Base-by-base conservation (phyloP, 2,888 invertebrate genomes). In the Ochropleura leucogaster region DNA sequence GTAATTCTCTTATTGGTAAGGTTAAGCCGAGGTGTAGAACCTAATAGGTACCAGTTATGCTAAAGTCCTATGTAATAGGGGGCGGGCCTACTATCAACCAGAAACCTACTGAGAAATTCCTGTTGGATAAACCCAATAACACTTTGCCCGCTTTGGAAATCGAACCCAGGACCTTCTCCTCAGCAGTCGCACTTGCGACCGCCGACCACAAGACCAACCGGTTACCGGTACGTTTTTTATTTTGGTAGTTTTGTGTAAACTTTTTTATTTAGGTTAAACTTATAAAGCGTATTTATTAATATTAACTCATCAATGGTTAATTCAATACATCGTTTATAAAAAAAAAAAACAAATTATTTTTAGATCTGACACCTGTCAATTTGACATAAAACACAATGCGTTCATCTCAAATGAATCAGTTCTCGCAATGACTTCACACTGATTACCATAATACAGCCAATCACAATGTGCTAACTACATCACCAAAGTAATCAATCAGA, bases 401-500 rank as follows among this genome's bases (percentile, higher is more conserved):
- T 59, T 18, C n/a, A 63, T 63, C 12, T 14, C 18, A 42, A 47
- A 79, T 18, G 44, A 20, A 59, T 49, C 20, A 49, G 7, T 16
- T 47, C n/a, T 44, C 16, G 6, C 3, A 60, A 53, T 47, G 0
- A 30, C 64, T 12, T 30, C 42, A 20, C 42, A 18, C 12, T 78
- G 12, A 79, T 83, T 47, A 77, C 42, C 30, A 12, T 59, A 75
- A 44, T 30, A 68, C 53, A 65, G 12, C 60, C 44, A 53, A 63
- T 55, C 68, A 68, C 77, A 53, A 55, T 16, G 12, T 18, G 59
- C n/a, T 18, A 47, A 64, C 8, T 49, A 57, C 40, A 72, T 64
- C 47, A 64, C 57, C 70, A 67, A 75, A 71, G 59, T 65, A 85
- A 86, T 89, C 84, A 85, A 88, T 90, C 88, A 86, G 84, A 86